Evolutionary conservation across 2,888 invertebrate species (phyloP).

Genomic region (Ligdia adustata): DNA sequence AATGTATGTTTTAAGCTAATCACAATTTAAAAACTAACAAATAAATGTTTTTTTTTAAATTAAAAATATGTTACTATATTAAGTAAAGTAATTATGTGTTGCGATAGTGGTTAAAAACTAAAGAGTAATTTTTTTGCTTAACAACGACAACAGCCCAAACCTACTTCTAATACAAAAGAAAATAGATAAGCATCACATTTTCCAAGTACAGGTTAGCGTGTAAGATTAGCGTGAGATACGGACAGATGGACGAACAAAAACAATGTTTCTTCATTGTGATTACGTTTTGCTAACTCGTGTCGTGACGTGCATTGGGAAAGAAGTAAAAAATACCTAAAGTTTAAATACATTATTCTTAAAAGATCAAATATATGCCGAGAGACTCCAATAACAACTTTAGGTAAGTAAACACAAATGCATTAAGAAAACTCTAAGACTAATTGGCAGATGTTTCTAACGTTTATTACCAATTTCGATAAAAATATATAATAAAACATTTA

Average conservation of each 20-base stretch:
- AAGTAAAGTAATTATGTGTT: too few relatives aligned
- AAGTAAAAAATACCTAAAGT: not conserved
- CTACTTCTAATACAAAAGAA: constrained; percentile 47
- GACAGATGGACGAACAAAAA: constrained; percentile 44
- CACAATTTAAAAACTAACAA: too few relatives aligned
- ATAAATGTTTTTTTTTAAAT: too few relatives aligned
- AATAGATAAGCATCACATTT: constrained; percentile 45
- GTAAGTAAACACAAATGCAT: not conserved
- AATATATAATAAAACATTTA: too few relatives aligned
- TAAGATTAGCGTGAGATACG: constrained; percentile 59
- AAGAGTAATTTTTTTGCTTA: too few relatives aligned
- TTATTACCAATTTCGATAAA: too few relatives aligned
- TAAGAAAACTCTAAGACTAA: not conserved
- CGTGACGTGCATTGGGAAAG: constrained; percentile 8
- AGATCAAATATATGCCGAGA: not conserved
- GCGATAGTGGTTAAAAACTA: too few relatives aligned
- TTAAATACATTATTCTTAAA: not conserved
- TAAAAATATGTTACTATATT: too few relatives aligned
- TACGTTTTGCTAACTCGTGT: constrained; percentile 26
- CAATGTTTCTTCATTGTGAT: constrained; percentile 40
- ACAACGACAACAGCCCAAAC: constrained; percentile 4
- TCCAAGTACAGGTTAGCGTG: constrained; percentile 49
- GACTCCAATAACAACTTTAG: not conserved
- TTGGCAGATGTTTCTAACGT: not conserved
- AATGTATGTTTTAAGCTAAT: too few relatives aligned